These are phyloP conservation scores for Helicoverpa assulta DNA, from an alignment of 2,888 invertebrate species.

Conservation along the genomic window DNA sequence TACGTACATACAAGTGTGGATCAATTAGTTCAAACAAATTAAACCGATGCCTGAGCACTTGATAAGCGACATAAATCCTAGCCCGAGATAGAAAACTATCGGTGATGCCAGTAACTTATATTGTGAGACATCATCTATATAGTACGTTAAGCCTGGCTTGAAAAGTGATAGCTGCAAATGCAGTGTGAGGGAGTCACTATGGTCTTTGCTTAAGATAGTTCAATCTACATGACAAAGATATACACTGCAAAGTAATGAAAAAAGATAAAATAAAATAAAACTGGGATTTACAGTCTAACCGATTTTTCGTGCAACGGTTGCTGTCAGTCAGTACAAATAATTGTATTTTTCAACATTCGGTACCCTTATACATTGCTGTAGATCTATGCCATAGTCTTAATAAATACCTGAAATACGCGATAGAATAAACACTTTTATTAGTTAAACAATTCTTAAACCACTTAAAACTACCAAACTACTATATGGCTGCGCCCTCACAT, in stretches of 20 bases:
- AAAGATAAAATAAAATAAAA: no score
- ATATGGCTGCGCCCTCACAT: conserved; percentile 33
- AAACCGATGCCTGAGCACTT: conserved; percentile 40
- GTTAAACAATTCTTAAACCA: neutral
- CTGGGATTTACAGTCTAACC: no score
- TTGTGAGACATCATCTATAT: conserved; percentile 33
- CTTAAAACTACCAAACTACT: neutral
- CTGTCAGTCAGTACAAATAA: no score
- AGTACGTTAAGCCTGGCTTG: conserved; percentile 13
- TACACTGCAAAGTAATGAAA: no score
- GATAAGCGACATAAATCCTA: conserved; percentile 58
- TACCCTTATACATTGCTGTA: no score
- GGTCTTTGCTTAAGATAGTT: neutral
- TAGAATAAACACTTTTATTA: no score
- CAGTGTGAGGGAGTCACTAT: neutral
- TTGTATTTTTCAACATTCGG: no score
- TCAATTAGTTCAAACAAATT: conserved; percentile 57
- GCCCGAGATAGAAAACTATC: conserved; percentile 54
- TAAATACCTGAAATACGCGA: no score
- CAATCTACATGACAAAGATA: neutral
- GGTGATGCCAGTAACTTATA: conserved; percentile 29
- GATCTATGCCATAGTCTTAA: no score
- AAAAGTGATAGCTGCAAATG: neutral
- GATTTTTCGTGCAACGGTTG: no score
- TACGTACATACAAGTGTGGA: conserved; percentile 34